Evolutionary conservation across 1,140 invertebrate species (phyloP).

Genomic region (Cryptotermes secundus): DNA sequence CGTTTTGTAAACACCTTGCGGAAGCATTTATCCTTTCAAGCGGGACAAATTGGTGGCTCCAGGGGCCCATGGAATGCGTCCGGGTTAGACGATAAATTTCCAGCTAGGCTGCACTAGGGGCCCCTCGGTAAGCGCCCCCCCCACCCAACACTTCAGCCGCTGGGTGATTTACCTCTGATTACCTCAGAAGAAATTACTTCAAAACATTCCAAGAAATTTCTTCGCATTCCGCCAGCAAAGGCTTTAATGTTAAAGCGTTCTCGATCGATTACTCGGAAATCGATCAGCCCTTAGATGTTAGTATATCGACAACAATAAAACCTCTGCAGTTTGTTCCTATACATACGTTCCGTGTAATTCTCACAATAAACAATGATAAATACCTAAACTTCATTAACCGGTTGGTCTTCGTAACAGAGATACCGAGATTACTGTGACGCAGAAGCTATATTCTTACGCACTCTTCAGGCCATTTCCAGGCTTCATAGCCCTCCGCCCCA

Average conservation of each 20-base stretch:
- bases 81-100: background rate
- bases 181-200: background rate
- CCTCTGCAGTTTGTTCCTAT: too few species aligned
- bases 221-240: background rate
- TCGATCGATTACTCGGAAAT: background rate
- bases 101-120: background rate
- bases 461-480: too few species aligned
- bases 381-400: too few species aligned
- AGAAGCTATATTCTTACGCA: too few species aligned
- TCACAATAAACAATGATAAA: too few species aligned
- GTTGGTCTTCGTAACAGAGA: too few species aligned
- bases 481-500: too few species aligned
- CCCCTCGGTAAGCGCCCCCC: background rate
- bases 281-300: background rate
- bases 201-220: background rate
- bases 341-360: too few species aligned
- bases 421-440: too few species aligned
- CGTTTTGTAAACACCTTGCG: background rate
- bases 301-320: too few species aligned
- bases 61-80: background rate
- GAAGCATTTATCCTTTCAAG: background rate
- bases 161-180: conserved; percentile 5
- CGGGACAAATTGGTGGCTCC: background rate
- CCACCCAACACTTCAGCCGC: background rate
- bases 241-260: background rate